Base-by-base conservation (phyloP, 1,140 invertebrate species). In the Drosophila neocordata region DNA sequence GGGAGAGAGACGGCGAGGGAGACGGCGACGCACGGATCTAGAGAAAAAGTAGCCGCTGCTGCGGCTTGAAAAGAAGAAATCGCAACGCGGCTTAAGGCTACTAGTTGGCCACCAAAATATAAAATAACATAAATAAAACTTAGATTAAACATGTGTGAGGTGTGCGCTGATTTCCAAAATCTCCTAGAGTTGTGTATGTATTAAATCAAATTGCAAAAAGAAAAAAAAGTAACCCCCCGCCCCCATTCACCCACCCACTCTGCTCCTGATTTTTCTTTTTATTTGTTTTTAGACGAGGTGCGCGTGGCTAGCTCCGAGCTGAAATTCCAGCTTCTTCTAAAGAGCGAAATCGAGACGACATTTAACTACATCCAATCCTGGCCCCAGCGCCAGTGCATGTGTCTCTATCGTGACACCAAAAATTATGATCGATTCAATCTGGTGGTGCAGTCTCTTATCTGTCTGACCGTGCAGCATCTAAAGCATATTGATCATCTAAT, bases 381-480 rank as follows among this genome's bases (percentile, higher is more conserved):
- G 95, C 94, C 94, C 62, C 95, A 95, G 92, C 94, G 94, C 84
- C 97, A 98, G 93, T 98, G 97, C 90, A 97, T 97, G 95, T 98
- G 97, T 92, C 97, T 96, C 92, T 98, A 97, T 92, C 94, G 97
- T 70, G 97, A 97, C 92, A 94, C 94, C 60, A 97, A 97, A 92
- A 97, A 98, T 90, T 96, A 97, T 92, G 97, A 98, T 91, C 93
- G 96, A 76, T 96, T 97, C 82, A 97, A 97, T 92, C 93, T 96
- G 82, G 92, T 97, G 59, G 95, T 97, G 48, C 97, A 98, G 89
- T 96, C 95, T 60, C 94, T 97, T 68, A 94, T 97, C 53, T 94
- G 94, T 69, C 92, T 95, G 59, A 94, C 95, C 38, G 94, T 96
- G 20, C 95, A 94, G 89, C 95, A 96, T 89, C 92, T 96, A n/a